Evolutionary conservation across 2,888 invertebrate genomes (phyloP).

Genomic region (Drosophila borborema): DNA sequence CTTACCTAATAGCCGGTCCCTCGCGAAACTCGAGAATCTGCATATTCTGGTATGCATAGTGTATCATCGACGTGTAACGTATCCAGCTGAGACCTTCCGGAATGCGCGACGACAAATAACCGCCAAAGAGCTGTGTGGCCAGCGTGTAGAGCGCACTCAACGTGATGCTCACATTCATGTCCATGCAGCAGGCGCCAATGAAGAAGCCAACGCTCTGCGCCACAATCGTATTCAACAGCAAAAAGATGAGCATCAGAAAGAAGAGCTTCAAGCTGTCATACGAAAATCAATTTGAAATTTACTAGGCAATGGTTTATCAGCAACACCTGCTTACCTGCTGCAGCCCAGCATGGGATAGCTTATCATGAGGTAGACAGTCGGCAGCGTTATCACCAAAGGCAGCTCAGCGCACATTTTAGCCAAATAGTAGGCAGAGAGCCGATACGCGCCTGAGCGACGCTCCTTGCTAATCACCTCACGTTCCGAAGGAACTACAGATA

Average conservation of each 20-base stretch:
- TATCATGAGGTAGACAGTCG: slow-evolving; percentile 91
- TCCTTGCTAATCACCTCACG: slow-evolving; percentile 93
- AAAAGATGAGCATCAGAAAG: slow-evolving; percentile 89
- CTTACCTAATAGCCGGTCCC: slow-evolving; percentile 89
- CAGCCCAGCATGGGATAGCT: slow-evolving; percentile 91
- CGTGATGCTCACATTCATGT: slow-evolving; percentile 91
- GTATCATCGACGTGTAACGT: slow-evolving; percentile 91
- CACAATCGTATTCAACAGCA: slow-evolving; percentile 90
- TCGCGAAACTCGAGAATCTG: slow-evolving; percentile 91
- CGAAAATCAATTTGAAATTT: not conserved
- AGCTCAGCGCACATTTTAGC: slow-evolving; percentile 93
- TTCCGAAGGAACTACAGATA: slow-evolving; percentile 89
- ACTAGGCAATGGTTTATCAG: not conserved
- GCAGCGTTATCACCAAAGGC: slow-evolving; percentile 90
- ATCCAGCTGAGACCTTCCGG: slow-evolving; percentile 91
- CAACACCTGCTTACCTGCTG: slow-evolving; percentile 69
- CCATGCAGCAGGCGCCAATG: slow-evolving; percentile 91
- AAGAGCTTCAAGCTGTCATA: slow-evolving; percentile 87
- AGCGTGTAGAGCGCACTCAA: slow-evolving; percentile 91
- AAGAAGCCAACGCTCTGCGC: slow-evolving; percentile 93
- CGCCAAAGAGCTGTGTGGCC: slow-evolving; percentile 91
- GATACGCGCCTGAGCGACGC: slow-evolving; percentile 91
- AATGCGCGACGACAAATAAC: slow-evolving; percentile 90
- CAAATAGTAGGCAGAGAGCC: slow-evolving; percentile 92
- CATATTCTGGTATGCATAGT: slow-evolving; percentile 93